Conservation (phyloP, 2,797 vertebrate species). For the Lepidocolaptes lacrymiger region DNA sequence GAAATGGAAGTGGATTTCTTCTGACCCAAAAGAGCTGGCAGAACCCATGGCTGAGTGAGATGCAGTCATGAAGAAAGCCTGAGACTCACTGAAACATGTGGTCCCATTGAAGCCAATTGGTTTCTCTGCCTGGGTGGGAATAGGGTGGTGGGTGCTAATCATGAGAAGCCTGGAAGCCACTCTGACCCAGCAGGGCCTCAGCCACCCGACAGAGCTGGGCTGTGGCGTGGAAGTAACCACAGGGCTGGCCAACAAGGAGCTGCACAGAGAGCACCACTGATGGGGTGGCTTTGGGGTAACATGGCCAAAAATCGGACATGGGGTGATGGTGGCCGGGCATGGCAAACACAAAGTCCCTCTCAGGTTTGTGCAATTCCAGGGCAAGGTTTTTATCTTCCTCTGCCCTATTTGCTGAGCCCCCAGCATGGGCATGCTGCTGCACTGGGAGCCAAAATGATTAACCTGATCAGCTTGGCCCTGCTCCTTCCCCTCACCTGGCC, state of each 20-base stretch:
- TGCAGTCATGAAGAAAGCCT: not conserved
- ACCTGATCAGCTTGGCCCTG: not conserved
- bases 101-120: not conserved
- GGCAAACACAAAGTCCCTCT: not conserved
- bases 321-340: not conserved
- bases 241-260: not conserved
- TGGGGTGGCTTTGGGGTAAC: not conserved
- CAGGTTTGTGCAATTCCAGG: not conserved
- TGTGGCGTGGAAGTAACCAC: not conserved
- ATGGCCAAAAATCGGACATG: not conserved
- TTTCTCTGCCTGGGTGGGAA: not conserved
- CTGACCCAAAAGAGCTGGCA: not conserved
- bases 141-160: not conserved
- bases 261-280: not conserved
- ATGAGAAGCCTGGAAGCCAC: not conserved
- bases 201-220: rapidly evolving
- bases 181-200: not conserved
- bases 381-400: not conserved
- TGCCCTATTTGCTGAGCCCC: not conserved
- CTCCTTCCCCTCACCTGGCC: not conserved
- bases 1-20: not conserved
- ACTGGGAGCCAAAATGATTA: not conserved
- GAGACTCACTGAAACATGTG: not conserved
- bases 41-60: not conserved
- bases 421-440: rapidly evolving